These are phyloP conservation scores for Ormia ochracea DNA, from an alignment of 2,888 invertebrate species.

Conservation along the genomic window DNA sequence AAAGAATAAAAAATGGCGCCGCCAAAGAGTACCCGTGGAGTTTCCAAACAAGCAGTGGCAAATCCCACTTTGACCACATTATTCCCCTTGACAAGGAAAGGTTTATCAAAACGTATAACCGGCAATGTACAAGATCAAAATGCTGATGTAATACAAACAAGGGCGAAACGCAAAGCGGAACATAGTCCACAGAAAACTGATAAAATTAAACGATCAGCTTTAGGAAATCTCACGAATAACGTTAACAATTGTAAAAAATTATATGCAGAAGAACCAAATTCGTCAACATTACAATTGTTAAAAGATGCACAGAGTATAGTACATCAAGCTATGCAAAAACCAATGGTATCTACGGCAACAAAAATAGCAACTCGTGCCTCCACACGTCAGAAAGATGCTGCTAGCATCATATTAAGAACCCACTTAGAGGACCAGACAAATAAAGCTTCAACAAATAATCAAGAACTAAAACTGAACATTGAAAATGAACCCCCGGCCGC, in stretches of 20 bases:
- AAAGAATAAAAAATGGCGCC: slow-evolving; percentile 73
- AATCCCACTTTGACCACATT: slow-evolving; percentile 65
- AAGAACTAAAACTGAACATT: slow-evolving; percentile 71
- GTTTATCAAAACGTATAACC: slow-evolving; percentile 68
- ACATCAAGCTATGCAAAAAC: slow-evolving; percentile 25
- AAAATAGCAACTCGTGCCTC: slow-evolving; percentile 71
- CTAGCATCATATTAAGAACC: slow-evolving; percentile 55
- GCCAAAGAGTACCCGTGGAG: slow-evolving; percentile 72
- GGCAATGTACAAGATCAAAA: slow-evolving; percentile 72
- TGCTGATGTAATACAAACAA: slow-evolving; percentile 69
- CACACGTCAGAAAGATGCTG: slow-evolving; percentile 65
- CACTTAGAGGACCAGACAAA: slow-evolving; percentile 51
- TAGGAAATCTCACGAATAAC: slow-evolving; percentile 89
- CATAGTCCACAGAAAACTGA: slow-evolving; percentile 86
- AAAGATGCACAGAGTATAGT: slow-evolving; percentile 52
- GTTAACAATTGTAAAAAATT: slow-evolving; percentile 68
- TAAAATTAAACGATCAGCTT: slow-evolving; percentile 87
- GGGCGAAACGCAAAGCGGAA: slow-evolving; percentile 87
- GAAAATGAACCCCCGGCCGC: slow-evolving; percentile 62
- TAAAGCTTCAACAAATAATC: slow-evolving; percentile 68
- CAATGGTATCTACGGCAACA: slow-evolving; percentile 33
- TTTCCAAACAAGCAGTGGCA: slow-evolving; percentile 66
- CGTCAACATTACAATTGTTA: slow-evolving; percentile 40
- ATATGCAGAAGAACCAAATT: slow-evolving; percentile 30
- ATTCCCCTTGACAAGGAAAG: slow-evolving; percentile 70